These are phyloP conservation scores for Leucoraja ocellata DNA, from an alignment of 2,797 vertebrate species.

Conservation along the genomic window DNA sequence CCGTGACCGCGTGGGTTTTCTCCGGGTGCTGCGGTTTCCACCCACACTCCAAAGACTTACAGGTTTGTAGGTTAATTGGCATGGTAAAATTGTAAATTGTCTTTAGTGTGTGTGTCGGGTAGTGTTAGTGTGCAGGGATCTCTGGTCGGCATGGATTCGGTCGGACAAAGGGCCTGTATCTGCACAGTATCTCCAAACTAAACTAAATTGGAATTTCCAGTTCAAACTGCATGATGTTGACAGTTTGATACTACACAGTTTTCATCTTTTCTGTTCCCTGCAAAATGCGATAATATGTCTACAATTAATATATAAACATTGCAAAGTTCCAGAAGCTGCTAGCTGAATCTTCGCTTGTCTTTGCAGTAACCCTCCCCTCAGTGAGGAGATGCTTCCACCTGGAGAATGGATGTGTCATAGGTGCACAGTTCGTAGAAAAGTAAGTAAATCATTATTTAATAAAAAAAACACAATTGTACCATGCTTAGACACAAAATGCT, in stretches of 20 bases:
- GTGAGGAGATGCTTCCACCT: slow-evolving; percentile 94
- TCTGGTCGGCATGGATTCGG: too few species aligned
- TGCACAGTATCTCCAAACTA: too few species aligned
- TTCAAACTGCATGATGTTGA: background rate
- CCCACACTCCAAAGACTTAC: too few species aligned
- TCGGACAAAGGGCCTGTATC: too few species aligned
- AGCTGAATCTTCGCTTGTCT: background rate
- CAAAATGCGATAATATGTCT: background rate
- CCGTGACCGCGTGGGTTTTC: too few species aligned
- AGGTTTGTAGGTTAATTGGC: too few species aligned
- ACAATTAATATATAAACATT: background rate
- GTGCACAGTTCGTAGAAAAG: slow-evolving; percentile 88
- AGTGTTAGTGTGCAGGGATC: too few species aligned
- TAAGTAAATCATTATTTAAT: slow-evolving; percentile 50
- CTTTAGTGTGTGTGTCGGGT: too few species aligned
- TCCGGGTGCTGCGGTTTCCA: too few species aligned
- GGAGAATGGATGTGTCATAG: slow-evolving; percentile 99
- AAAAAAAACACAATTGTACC: too few species aligned
- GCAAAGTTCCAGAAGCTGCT: background rate
- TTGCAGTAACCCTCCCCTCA: slow-evolving; percentile 85
- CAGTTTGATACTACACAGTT: background rate
- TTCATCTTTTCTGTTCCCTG: background rate
- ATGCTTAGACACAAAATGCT: background rate
- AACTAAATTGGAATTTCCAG: background rate
- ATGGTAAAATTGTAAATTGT: too few species aligned